A percentile compares a stretch with the other conserved stretches of the same genome.
These are phyloP conservation scores for Peromyscus eremicus DNA, from an alignment of 2,797 vertebrate genomes.

Conservation along the genomic window DNA sequence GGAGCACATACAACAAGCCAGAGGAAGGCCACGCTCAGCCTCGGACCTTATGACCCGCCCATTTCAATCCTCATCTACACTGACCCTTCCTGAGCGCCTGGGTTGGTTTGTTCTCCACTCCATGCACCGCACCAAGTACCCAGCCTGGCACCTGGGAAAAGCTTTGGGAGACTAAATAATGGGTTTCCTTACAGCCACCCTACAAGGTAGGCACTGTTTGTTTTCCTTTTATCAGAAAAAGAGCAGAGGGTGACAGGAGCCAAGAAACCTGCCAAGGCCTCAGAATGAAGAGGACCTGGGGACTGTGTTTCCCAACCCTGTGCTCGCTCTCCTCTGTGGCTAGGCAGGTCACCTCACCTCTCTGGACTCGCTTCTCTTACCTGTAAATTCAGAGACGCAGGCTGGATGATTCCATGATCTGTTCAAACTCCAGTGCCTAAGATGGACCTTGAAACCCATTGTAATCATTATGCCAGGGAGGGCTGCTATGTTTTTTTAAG, in stretches of 20 bases:
- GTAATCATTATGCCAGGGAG: neutral
- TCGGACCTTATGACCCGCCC: neutral
- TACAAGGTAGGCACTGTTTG: neutral
- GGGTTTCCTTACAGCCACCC: neutral
- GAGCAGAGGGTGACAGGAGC: neutral
- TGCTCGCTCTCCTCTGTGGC: neutral
- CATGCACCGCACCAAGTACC: neutral
- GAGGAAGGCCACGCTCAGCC: neutral
- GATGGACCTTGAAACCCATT: neutral
- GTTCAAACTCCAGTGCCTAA: neutral
- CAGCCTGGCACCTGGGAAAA: neutral
- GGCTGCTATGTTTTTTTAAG: neutral
- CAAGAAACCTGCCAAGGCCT: neutral
- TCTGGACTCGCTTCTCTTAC: neutral
- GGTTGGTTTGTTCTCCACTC: neutral
- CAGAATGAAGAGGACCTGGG: neutral
- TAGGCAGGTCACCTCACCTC: neutral
- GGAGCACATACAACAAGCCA: neutral
- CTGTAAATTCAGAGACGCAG: neutral
- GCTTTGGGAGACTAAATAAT: neutral
- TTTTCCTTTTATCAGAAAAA: neutral
- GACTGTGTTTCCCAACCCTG: neutral
- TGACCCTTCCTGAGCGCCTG: neutral
- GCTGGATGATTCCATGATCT: neutral
- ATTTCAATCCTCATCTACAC: neutral